Evolutionary conservation across 2,797 vertebrate genomes (phyloP).

Genomic region (Gobio occitaniae): DNA sequence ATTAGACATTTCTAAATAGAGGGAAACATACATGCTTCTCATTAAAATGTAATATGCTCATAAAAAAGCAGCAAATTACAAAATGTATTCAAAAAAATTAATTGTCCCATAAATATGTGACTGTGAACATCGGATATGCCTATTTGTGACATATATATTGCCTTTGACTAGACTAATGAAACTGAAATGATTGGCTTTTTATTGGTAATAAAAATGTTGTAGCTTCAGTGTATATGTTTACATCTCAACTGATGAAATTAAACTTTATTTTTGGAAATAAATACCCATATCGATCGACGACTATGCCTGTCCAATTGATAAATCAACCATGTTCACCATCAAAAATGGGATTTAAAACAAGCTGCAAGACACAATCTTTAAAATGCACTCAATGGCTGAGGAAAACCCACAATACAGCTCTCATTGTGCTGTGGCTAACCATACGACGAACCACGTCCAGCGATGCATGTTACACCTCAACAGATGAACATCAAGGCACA

Average conservation of each 20-base stretch:
- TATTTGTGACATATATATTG: background rate
- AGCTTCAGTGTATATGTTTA: background rate
- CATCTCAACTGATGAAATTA: background rate
- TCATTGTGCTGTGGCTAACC: background rate
- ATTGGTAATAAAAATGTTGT: background rate
- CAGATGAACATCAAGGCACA: slow-evolving; percentile 33
- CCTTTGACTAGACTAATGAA: background rate
- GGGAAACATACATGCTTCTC: background rate
- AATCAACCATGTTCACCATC: background rate
- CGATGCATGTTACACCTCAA: slow-evolving; percentile 31
- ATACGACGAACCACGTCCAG: background rate
- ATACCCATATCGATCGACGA: background rate
- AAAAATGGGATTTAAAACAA: background rate
- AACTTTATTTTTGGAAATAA: background rate
- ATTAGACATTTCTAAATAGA: background rate
- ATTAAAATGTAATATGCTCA: background rate
- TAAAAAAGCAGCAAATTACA: background rate
- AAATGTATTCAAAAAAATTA: background rate
- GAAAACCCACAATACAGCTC: background rate
- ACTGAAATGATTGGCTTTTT: background rate
- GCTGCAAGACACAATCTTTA: background rate
- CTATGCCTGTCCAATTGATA: background rate
- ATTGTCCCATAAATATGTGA: background rate
- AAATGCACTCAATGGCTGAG: background rate
- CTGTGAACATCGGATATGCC: background rate